Base-by-base conservation (phyloP, 2,888 invertebrate species). In the Anorthoa munda region DNA sequence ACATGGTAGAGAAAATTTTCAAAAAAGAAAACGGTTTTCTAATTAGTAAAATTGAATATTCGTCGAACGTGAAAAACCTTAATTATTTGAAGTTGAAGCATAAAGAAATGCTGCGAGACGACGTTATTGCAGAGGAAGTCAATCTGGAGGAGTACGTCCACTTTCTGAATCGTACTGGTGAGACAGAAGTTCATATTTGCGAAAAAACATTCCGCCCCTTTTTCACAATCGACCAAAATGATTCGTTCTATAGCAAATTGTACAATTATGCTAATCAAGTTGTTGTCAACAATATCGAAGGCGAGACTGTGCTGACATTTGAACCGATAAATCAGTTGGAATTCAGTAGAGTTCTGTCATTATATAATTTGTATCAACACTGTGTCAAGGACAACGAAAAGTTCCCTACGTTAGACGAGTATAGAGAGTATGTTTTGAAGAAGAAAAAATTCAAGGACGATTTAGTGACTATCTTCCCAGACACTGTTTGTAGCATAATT, bases 11-110 rank as follows among this genome's bases (percentile, higher is more conserved):
- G 53, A 88, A 66, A 67, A 91, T 90, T 63, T 91, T 92, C 68
- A 91, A 89, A 75, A 87, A 21, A 18, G 68, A 60, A 2, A 70
- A 90, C 48, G 90, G 89, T 15, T 91, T 90, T 74, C 75, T 91
- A 1, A 66, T 90, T 0, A 70, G 84, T 82, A 88, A 89, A 86
- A 89, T 91, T 66, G 81, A 86, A 45, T 26, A 69, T 45, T n/a
- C 83, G 7, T 64, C 4, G 31, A 88, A 90, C 82, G 26, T 91
- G 23, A 70, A 87, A 45, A 88, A 82, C 72, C 87, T 91, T 0
- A 91, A 91, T 81, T 91, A 90, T 50, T 60, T 77, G 18, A 75
- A 77, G 53, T 45, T 77, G 2, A 77, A 77, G 4, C 77, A 75
- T 4, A 75, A 60, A 68, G 39, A 77, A 45, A 68, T 75, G 53